Base-by-base conservation (phyloP, 2,113 vertebrate species). In the Alaudala cheleensis region DNA sequence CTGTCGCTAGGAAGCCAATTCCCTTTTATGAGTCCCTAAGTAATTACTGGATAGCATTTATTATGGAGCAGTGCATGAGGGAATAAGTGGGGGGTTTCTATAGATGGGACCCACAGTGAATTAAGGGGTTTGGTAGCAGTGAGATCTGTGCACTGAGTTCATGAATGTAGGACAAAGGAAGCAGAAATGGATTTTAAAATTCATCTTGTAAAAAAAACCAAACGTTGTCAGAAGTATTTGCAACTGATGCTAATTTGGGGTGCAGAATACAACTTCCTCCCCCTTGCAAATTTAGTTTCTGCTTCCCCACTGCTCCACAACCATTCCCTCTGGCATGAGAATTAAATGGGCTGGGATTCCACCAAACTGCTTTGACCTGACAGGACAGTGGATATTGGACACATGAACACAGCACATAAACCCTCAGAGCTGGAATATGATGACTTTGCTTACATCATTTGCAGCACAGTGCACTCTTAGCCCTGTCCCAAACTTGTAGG, bases 21-120 rank as follows among this genome's bases (percentile, higher is more conserved):
- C 77, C 22, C 58, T 94, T 93, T 90, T 83, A 80, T 44, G 88
- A 74, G 77, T 93, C 73, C 86, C 92, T 40, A 76, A 83, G 86
- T 71, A 97, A 97, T 95, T 95, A 96, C 87, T 42, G 90, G 45
- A 49, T 80, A 69, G 93, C 67, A 86, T 80, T 84, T 80, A 86
- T 89, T 77, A 53, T 19, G 23, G 76, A 96, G 64, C 47, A 85
- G 34, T 18, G 28, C 85, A 81, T n/a, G 10, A 64, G 44, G 78
- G 64, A 95, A 64, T 77, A 58, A 93, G 47, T 80, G 37, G 13
- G 8, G 0, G 2, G 17, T 22, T 6, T 90, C 81, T 57, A 57
- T 74, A 77, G 86, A 54, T 50, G 81, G 44, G 60, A 42, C 58
- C 64, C 82, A 61, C 89, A 90, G 72, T 56, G 71, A 88, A 44